A percentile compares a stretch with the other conserved stretches of the same genome.
Conservation (phyloP, 35 echinoderm and acorn worm species). For the Patiria miniata region DNA sequence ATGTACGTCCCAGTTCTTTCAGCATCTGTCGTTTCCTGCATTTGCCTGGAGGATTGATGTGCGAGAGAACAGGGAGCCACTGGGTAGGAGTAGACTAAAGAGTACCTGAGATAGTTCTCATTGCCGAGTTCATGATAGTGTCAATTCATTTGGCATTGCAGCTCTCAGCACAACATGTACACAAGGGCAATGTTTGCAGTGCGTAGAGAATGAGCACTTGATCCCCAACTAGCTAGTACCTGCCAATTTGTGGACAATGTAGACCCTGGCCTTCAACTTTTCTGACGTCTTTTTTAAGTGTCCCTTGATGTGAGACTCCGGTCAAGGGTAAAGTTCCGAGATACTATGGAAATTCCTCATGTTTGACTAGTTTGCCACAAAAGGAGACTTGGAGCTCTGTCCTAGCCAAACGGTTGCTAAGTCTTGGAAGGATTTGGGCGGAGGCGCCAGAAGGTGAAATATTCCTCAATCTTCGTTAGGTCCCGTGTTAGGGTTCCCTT, state of each 20-base stretch:
- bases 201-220: neutral
- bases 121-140: neutral
- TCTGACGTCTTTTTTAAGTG: neutral
- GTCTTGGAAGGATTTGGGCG: neutral
- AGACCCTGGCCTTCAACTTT: no score
- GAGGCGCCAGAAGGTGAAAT: neutral
- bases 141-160: neutral
- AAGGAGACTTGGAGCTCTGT: neutral
- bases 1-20: no score
- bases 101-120: neutral
- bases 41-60: neutral
- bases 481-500: neutral
- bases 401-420: no score
- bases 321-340: neutral
- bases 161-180: neutral
- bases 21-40: neutral
- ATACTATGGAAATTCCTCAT: neutral
- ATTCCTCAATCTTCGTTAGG: neutral
- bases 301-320: neutral
- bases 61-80: no score
- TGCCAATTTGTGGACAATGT: neutral
- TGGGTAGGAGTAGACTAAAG: no score
- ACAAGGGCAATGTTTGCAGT: neutral
- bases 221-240: neutral
- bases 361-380: neutral